Evolutionary conservation across 2,113 vertebrate genomes (phyloP).

Genomic region (Meleagris gallopavo): DNA sequence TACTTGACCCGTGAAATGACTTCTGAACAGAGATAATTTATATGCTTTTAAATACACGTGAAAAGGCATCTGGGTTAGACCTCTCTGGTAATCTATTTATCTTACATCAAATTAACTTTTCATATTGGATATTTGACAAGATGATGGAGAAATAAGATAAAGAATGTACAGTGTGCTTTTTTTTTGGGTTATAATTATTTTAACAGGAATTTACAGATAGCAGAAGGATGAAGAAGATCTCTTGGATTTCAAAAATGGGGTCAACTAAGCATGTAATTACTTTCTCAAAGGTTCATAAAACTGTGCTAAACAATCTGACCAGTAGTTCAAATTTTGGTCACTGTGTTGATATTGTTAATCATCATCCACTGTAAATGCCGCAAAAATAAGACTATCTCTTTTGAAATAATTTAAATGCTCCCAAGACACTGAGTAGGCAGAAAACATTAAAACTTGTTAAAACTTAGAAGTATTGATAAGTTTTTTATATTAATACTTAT

Average conservation of each 20-base stretch:
- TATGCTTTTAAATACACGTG: not conserved
- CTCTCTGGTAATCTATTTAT: not conserved
- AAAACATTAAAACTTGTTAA: not conserved
- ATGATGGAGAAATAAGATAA: conserved; percentile 11
- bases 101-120: conserved; percentile 33
- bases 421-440: not conserved
- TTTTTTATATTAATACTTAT: not conserved
- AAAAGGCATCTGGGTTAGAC: not conserved
- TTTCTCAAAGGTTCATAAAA: conserved; percentile 11
- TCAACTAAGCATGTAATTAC: conserved; percentile 13
- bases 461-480: not conserved
- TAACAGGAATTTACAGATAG: not conserved
- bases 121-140: not conserved
- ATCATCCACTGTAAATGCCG: not conserved
- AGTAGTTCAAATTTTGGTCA: not conserved
- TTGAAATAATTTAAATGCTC: not conserved
- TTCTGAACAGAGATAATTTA: not conserved
- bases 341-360: not conserved
- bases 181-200: not conserved
- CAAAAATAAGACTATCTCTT: not conserved
- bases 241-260: not conserved
- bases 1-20: not conserved
- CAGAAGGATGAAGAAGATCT: not conserved
- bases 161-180: not conserved
- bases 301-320: not conserved